phyloP scores from a whole-genome alignment of 2,797 vertebrate species.

The Cirrhinus mrigala region DNA sequence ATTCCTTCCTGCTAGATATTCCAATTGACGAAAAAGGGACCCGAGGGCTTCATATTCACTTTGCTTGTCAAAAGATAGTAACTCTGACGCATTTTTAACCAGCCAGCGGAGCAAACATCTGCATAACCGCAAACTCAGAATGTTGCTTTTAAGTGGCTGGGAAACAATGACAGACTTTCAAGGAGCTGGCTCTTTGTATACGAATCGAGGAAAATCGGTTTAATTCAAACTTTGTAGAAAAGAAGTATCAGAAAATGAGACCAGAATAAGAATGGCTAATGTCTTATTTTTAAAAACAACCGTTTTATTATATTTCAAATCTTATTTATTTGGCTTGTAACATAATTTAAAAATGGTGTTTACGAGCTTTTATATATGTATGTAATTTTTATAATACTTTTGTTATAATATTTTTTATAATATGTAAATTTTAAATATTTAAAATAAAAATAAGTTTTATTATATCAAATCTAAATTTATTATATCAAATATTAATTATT shows the following conservation, averaged over 20 bases:
- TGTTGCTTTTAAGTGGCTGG: background rate
- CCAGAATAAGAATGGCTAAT: background rate
- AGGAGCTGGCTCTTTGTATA: background rate
- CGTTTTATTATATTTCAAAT: background rate
- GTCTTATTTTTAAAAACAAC: too few species aligned
- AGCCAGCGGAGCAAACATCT: slow-evolving; percentile 9
- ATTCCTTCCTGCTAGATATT: slow-evolving; percentile 39
- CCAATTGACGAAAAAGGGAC: slow-evolving; percentile 18
- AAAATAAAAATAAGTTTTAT: too few species aligned
- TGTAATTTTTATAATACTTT: too few species aligned
- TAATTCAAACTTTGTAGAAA: background rate
- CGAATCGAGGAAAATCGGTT: background rate
- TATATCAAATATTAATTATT: too few species aligned
- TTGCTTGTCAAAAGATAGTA: slow-evolving; percentile 29
- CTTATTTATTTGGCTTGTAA: background rate
- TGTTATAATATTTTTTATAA: too few species aligned
- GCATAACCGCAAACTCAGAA: slow-evolving; percentile 9
- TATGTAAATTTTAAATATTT: too few species aligned
- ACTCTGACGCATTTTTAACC: slow-evolving; percentile 33
- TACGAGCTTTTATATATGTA: too few species aligned
- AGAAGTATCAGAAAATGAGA: background rate
- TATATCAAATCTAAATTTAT: too few species aligned
- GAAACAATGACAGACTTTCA: background rate
- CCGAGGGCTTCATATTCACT: slow-evolving; percentile 31
- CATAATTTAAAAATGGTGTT: too few species aligned